These are phyloP conservation scores for Drosophila equinoxialis DNA, from an alignment of 1,140 invertebrate species.

Conservation along the genomic window DNA sequence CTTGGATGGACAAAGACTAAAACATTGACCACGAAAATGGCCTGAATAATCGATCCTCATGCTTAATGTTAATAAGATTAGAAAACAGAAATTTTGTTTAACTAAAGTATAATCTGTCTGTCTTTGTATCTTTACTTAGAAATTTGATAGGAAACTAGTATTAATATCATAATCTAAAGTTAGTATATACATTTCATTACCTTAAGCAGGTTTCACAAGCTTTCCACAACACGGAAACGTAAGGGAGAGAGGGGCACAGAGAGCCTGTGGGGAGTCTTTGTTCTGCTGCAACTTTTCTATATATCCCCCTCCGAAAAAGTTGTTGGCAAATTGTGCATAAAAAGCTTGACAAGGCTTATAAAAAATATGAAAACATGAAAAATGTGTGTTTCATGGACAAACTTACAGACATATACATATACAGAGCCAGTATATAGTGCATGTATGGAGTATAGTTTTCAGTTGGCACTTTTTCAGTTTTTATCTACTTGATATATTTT, in stretches of 20 bases:
- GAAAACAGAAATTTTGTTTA: too few relatives aligned
- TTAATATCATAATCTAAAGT: conserved; percentile 9
- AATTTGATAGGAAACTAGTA: not conserved
- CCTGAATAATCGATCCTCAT: too few relatives aligned
- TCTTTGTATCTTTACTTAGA: not conserved
- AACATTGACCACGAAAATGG: too few relatives aligned
- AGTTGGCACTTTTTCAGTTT: conserved; percentile 12
- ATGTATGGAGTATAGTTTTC: conserved; percentile 11
- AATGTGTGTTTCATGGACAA: conserved; percentile 16
- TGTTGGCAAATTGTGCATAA: conserved; percentile 20
- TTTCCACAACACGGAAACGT: too few relatives aligned
- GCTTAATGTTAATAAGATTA: too few relatives aligned
- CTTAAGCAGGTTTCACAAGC: not conserved
- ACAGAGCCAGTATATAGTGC: not conserved
- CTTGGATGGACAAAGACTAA: too few relatives aligned
- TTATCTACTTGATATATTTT: conserved; percentile 16
- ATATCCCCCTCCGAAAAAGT: conserved; percentile 9
- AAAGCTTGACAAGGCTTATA: conserved; percentile 15
- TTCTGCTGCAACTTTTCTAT: conserved; percentile 9
- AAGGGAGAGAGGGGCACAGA: too few relatives aligned
- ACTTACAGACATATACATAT: not conserved
- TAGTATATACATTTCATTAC: conserved; percentile 3
- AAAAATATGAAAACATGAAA: conserved; percentile 26
- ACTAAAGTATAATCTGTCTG: not conserved
- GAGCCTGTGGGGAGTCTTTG: not conserved